phyloP scores from a whole-genome alignment of 2,888 invertebrate species.

The Patella caerulea region DNA sequence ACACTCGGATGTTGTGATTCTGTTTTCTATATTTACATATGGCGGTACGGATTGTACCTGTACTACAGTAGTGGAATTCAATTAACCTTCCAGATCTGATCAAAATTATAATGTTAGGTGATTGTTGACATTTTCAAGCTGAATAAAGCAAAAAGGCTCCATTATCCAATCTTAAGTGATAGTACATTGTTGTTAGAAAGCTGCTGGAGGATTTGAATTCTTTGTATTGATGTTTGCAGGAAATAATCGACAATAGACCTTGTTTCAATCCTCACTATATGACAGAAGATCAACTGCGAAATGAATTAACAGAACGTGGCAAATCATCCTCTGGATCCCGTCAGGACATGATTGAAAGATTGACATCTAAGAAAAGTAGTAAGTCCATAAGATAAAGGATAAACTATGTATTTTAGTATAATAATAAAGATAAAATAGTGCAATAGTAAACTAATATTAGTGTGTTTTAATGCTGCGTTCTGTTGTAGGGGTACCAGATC shows the following conservation, averaged over 20 bases:
- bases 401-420: too few relatives aligned
- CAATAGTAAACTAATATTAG: too few relatives aligned
- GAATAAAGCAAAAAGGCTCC: background rate
- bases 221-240: constrained; percentile 27
- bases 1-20: too few relatives aligned
- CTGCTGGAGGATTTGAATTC: background rate
- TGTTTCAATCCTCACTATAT: constrained; percentile 50
- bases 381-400: constrained; percentile 15
- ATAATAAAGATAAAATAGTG: too few relatives aligned
- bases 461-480: too few relatives aligned
- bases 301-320: constrained; percentile 41
- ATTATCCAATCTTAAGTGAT: background rate
- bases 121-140: background rate
- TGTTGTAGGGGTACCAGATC: too few relatives aligned
- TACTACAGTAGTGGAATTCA: too few relatives aligned
- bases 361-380: constrained; percentile 41
- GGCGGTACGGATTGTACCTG: too few relatives aligned
- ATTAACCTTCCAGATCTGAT: too few relatives aligned
- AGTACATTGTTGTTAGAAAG: background rate
- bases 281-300: constrained; percentile 48
- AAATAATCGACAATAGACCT: constrained; percentile 45
- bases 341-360: constrained; percentile 37
- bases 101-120: too few relatives aligned
- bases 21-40: too few relatives aligned
- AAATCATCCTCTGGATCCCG: constrained; percentile 35